These are phyloP conservation scores for Trachelus stipa DNA, from an alignment of 2,888 invertebrate genomes.

Conservation along the genomic window DNA sequence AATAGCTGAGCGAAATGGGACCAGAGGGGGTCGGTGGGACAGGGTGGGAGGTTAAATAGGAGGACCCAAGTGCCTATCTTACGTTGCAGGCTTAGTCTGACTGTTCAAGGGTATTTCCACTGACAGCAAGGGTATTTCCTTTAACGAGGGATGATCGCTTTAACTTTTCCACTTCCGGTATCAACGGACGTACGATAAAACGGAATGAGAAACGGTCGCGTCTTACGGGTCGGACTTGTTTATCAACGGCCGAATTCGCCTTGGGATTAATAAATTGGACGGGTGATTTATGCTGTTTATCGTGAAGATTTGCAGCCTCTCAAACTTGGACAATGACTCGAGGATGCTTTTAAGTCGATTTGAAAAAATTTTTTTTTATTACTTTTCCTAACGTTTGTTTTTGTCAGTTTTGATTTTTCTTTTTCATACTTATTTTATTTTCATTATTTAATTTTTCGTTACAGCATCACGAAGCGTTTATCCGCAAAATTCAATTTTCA, in stretches of 20 bases:
- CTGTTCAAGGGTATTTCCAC: neutral
- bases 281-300: slow-evolving; percentile 4
- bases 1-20: neutral
- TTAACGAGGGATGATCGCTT: neutral
- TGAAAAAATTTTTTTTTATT: neutral
- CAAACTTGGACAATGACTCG: neutral
- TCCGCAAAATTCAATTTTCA: neutral
- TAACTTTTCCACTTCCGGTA: slow-evolving; percentile 1
- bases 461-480: neutral
- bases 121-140: neutral
- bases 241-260: neutral
- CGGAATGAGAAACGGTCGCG: neutral
- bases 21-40: neutral
- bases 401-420: neutral
- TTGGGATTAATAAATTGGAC: slow-evolving; percentile 1
- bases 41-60: neutral
- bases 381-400: neutral
- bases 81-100: neutral
- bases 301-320: neutral
- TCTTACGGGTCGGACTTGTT: neutral
- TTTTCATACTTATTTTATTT: neutral
- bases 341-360: neutral
- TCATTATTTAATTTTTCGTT: neutral
- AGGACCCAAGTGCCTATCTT: neutral
- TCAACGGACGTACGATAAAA: neutral